Percentiles rank a stretch among this genome's conserved stretches.
phyloP scores from a whole-genome alignment of 2,888 invertebrate species.

The Tryphoninae sp. region DNA sequence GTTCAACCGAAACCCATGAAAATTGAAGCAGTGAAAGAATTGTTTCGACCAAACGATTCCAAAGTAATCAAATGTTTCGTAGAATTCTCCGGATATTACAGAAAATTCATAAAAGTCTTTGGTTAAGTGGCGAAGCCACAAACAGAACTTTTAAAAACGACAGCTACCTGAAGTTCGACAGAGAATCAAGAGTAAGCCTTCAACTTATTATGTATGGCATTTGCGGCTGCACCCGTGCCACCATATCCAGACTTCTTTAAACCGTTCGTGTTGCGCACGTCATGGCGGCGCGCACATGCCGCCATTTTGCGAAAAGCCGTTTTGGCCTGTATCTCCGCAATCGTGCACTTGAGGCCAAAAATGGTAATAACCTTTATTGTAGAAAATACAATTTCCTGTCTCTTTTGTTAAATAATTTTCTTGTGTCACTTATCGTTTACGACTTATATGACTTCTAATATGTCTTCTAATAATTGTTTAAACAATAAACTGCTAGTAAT shows the following conservation, averaged over 20 bases:
- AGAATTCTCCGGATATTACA: neutral
- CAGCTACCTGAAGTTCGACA: neutral
- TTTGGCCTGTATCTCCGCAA: too few species aligned
- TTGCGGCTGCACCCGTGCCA: conserved; percentile 27
- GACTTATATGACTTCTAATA: too few species aligned
- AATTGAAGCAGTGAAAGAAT: conserved; percentile 3
- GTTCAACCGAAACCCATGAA: neutral
- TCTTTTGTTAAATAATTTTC: too few species aligned
- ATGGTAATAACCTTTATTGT: too few species aligned
- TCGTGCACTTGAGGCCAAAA: too few species aligned
- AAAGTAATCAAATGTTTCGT: conserved; percentile 5
- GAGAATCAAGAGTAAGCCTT: conserved; percentile 30
- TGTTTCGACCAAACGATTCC: neutral
- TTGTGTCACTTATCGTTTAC: too few species aligned
- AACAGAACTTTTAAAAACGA: neutral
- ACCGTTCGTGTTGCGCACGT: conserved; percentile 31
- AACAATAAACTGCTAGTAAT: too few species aligned
- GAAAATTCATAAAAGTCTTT: neutral
- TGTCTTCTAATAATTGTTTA: too few species aligned
- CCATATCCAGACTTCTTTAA: conserved; percentile 42
- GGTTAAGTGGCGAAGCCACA: neutral
- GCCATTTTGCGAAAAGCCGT: too few species aligned
- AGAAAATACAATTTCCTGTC: too few species aligned
- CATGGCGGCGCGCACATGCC: too few species aligned
- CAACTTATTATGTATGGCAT: conserved; percentile 3